Evolutionary conservation across 2,113 vertebrate genomes (phyloP).

Genomic region (Chamaea fasciata): DNA sequence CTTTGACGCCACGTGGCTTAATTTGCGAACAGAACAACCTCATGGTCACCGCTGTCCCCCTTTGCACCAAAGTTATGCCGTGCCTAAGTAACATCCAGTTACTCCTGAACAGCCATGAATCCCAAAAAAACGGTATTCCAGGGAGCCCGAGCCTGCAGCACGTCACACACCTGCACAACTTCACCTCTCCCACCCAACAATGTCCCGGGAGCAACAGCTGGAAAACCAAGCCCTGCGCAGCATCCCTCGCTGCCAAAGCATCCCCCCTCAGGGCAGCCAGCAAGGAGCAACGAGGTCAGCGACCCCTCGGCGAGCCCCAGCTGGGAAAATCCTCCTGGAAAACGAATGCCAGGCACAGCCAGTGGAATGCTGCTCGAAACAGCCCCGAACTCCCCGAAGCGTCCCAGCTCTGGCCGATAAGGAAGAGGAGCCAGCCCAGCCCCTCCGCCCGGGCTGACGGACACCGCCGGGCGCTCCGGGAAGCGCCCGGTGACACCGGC

Average conservation of each 20-base stretch:
- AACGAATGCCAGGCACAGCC: neutral
- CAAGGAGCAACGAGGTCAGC: neutral
- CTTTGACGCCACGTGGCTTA: rapidly evolving
- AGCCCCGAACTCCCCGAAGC: neutral
- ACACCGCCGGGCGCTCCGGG: neutral
- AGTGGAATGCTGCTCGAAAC: rapidly evolving
- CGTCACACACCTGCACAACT: neutral
- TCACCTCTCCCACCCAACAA: neutral
- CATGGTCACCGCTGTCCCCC: rapidly evolving
- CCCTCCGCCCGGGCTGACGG: neutral
- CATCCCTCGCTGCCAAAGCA: neutral
- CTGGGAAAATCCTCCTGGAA: neutral
- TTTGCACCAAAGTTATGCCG: rapidly evolving
- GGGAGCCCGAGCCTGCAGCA: neutral
- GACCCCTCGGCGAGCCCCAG: neutral
- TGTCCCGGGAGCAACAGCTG: neutral
- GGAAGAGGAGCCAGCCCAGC: neutral
- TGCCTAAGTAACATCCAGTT: rapidly evolving
- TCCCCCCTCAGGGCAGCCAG: neutral
- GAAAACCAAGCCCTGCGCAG: neutral
- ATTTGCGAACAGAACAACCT: rapidly evolving
- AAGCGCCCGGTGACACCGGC: neutral
- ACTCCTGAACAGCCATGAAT: neutral
- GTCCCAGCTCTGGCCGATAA: rapidly evolving
- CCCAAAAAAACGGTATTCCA: neutral